phyloP scores from a whole-genome alignment of 2,113 vertebrate species.

The Rhegmatorhina hoffmannsi region DNA sequence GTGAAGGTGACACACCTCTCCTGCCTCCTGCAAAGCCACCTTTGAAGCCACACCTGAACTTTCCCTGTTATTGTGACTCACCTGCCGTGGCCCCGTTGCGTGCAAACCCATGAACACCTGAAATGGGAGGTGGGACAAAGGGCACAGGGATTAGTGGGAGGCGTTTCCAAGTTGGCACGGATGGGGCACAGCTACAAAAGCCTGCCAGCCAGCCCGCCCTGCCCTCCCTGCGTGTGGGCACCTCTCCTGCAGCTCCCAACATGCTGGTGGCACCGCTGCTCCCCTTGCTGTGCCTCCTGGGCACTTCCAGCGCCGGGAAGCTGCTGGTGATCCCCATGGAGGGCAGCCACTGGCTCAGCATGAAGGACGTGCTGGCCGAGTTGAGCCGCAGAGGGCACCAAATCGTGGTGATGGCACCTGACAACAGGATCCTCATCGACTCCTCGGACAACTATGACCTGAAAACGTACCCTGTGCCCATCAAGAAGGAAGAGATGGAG shows the following conservation, averaged over 20 bases:
- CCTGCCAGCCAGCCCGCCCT: fast-evolving
- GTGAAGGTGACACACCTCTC: neutral
- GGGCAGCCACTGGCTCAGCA: slow-evolving; percentile 89
- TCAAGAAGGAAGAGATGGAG: slow-evolving; percentile 22
- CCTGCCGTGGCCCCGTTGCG: fast-evolving
- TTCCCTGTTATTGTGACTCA: neutral
- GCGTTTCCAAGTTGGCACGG: neutral
- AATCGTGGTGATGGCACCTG: slow-evolving; percentile 78
- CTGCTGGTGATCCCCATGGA: slow-evolving; percentile 85
- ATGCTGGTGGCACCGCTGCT: slow-evolving; percentile 21
- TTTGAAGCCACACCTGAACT: neutral
- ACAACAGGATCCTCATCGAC: slow-evolving; percentile 69
- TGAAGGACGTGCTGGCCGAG: slow-evolving; percentile 72
- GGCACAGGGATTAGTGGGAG: neutral
- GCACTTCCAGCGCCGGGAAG: slow-evolving; percentile 39
- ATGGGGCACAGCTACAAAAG: neutral
- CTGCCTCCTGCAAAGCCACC: fast-evolving
- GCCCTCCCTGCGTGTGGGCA: fast-evolving
- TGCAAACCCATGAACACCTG: neutral
- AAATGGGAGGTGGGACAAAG: neutral
- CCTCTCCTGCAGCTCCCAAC: fast-evolving
- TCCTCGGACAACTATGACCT: slow-evolving; percentile 61
- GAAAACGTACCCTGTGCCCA: slow-evolving; percentile 70
- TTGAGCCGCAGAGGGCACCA: slow-evolving; percentile 81
- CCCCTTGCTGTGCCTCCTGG: neutral